Evolutionary conservation across 1,140 invertebrate genomes (phyloP), one percentile per base, ranked within the genome.

Genomic region (Micrasema minimum): DNA sequence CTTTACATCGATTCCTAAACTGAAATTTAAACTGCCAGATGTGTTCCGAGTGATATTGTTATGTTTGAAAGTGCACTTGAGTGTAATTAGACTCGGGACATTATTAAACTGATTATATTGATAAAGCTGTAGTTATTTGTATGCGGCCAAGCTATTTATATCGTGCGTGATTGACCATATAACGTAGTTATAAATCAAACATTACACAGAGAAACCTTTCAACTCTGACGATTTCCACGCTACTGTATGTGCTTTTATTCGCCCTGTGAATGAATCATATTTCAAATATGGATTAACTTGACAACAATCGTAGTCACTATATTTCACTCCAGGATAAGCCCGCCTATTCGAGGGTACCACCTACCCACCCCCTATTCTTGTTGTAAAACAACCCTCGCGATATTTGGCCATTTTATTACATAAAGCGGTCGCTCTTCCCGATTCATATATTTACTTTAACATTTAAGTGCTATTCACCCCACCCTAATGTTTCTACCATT

Each of bases 391-490:
- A 31, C 61, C 61, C 61, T 23, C 41, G 61, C 26, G 2, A 48
- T 48, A n/a, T 65, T 65, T 23, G 23, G 22, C 61, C 43, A 62
- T 70, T 73, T 74, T 73, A 74, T 74, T 67, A 69, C 55, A 66
- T 66, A 73, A 70, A 65, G 72, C 67, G 67, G 48, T 51, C 66
- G 50, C 64, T 70, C 67, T 59, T 70, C 67, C 67, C 69, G 69
- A 70, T 74, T 74, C 68, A 74, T 71, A 74, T 74, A 70, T 74
- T 74, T 74, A 70, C 69, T 74, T 70, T 66, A 61, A 55, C 55
- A 74, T 74, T n/a, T 74, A 74, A 74, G 72, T 74, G 72, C 67
- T 66, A 18, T 14, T 46, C 41, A 35, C 55, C 71, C 71, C 48
- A 43, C 35, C 16, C 41, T 23, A 10, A n/a, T 12, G 53, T 57